Percentiles rank a stretch among this genome's conserved stretches.
These are phyloP conservation scores for Chrysocyon brachyurus DNA, from an alignment of 2,797 vertebrate genomes.

Conservation along the genomic window DNA sequence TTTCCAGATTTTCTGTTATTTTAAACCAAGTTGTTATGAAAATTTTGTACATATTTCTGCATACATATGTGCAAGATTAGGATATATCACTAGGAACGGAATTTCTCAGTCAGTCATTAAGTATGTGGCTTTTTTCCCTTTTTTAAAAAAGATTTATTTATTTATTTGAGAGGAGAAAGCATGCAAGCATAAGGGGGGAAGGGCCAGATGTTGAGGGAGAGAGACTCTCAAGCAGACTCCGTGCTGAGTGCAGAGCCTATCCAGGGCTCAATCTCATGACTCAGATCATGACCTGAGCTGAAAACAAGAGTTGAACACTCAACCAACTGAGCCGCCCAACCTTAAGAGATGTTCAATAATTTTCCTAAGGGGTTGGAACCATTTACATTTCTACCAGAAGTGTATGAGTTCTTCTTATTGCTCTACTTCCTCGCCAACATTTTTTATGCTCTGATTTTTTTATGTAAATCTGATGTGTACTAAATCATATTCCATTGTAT, in stretches of 20 bases:
- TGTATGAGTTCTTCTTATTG: background rate
- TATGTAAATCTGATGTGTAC: background rate
- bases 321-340: background rate
- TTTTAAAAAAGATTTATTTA: background rate
- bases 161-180: background rate
- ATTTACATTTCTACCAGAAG: background rate
- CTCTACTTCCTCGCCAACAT: background rate
- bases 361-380: conserved; percentile 2
- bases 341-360: background rate
- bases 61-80: background rate
- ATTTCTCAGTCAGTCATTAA: conserved; percentile 14
- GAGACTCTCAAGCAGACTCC: background rate
- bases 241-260: background rate
- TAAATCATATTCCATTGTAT: background rate
- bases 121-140: background rate
- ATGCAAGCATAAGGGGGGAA: background rate
- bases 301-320: background rate
- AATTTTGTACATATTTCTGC: background rate
- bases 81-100: background rate
- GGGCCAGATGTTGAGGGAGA: background rate
- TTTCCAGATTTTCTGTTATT: background rate
- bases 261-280: background rate
- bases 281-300: background rate
- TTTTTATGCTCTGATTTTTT: background rate
- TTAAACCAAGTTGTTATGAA: background rate